Conservation (phyloP, 2,797 vertebrate species). For the Lacerta viridis region DNA sequence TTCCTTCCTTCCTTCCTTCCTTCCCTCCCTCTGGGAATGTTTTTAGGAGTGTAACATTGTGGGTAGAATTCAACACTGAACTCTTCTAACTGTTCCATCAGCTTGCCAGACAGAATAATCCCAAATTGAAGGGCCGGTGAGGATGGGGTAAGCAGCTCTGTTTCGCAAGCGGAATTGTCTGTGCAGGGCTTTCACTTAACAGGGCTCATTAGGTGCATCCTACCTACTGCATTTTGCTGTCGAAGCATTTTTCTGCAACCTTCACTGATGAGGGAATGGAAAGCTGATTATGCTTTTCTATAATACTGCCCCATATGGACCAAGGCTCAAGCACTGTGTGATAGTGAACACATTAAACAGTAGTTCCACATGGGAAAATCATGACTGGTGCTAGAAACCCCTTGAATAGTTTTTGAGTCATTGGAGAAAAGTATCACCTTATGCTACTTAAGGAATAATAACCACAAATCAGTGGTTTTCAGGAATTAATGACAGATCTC, state of each 20-base stretch:
- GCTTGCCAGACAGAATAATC: too few relatives aligned
- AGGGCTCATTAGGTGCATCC: too few relatives aligned
- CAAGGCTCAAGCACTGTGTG: background rate
- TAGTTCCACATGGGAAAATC: background rate
- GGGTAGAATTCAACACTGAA: too few relatives aligned
- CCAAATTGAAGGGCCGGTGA: too few relatives aligned
- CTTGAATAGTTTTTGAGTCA: constrained; percentile 31
- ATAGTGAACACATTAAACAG: background rate
- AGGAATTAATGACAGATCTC: constrained; percentile 44
- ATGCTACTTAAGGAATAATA: constrained; percentile 61
- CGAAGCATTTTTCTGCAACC: background rate
- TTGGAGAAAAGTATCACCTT: constrained; percentile 10
- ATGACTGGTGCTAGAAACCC: constrained; percentile 1
- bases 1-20: too few relatives aligned
- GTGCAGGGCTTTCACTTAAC: too few relatives aligned
- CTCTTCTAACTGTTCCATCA: too few relatives aligned
- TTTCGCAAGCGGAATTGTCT: too few relatives aligned
- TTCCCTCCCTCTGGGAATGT: background rate
- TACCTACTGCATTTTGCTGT: background rate
- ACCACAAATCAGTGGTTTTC: constrained; percentile 43
- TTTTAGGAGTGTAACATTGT: too few relatives aligned
- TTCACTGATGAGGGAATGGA: background rate
- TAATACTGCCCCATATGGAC: background rate
- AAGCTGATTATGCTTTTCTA: background rate
- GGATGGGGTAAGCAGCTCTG: too few relatives aligned